Conservation (phyloP, 2,888 invertebrate genomes). For the Meloe dianella region DNA sequence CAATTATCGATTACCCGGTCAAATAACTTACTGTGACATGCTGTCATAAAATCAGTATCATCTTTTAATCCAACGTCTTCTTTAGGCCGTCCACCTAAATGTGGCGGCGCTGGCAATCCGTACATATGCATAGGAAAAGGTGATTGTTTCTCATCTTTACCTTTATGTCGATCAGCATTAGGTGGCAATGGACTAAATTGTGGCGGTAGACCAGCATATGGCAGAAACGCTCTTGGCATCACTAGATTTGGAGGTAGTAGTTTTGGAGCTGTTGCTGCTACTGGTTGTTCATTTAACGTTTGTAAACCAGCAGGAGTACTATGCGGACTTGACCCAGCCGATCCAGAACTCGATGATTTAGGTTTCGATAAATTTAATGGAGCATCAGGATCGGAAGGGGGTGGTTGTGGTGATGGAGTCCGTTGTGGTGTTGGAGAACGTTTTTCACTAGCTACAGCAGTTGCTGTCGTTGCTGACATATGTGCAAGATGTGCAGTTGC, state of each 20-base stretch:
- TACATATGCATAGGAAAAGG: conserved; percentile 59
- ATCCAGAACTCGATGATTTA: conserved; percentile 65
- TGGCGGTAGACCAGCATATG: conserved; percentile 68
- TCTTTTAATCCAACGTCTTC: conserved; percentile 62
- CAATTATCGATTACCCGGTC: not conserved
- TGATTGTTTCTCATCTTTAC: conserved; percentile 55
- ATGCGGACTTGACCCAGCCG: conserved; percentile 64
- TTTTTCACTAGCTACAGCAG: conserved; percentile 50
- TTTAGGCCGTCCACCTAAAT: conserved; percentile 43
- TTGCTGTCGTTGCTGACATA: conserved; percentile 63
- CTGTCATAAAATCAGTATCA: conserved; percentile 68
- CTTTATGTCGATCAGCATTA: conserved; percentile 49
- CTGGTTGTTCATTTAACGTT: conserved; percentile 62
- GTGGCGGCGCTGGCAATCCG: conserved; percentile 55
- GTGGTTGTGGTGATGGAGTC: conserved; percentile 54
- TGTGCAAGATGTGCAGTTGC: conserved; percentile 77
- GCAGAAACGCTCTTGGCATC: conserved; percentile 67
- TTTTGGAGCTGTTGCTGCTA: conserved; percentile 65
- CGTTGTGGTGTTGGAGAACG: conserved; percentile 53
- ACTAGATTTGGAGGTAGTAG: conserved; percentile 66
- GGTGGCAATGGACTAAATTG: conserved; percentile 61
- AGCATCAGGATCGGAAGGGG: conserved; percentile 71
- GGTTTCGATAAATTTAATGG: conserved; percentile 91
- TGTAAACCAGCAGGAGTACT: conserved; percentile 54
- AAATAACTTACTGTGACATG: conserved; percentile 65